Percentiles rank a stretch among this genome's conserved stretches.
Evolutionary conservation across 1,140 invertebrate species (phyloP).

Genomic region (Bombus turneri): DNA sequence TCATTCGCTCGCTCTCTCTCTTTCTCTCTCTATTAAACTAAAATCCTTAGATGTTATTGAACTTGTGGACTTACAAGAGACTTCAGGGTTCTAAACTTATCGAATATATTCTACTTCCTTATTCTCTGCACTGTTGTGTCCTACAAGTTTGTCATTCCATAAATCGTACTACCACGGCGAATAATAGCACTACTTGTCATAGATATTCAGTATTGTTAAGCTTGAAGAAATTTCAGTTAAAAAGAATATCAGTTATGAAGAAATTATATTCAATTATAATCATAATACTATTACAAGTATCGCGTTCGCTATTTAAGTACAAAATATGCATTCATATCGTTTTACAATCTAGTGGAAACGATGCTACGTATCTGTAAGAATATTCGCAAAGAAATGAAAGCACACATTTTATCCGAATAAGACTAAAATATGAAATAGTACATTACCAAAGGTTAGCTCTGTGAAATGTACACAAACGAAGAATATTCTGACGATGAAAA

Average conservation of each 20-base stretch:
- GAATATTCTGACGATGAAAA: not conserved
- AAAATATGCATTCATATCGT: no score
- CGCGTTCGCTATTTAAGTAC: no score
- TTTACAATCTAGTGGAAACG: not conserved
- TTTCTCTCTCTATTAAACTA: not conserved
- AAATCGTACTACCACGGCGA: not conserved
- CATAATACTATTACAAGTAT: not conserved
- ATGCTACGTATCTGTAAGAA: not conserved
- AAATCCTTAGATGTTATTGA: constrained; percentile 18
- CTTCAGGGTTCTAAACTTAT: constrained; percentile 13
- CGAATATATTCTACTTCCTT: constrained; percentile 23
- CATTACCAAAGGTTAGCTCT: not conserved
- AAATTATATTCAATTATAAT: not conserved
- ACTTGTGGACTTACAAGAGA: constrained; percentile 8
- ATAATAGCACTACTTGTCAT: not conserved
- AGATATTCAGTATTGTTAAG: not conserved
- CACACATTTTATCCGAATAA: not conserved
- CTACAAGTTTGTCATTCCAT: not conserved
- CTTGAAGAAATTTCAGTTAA: not conserved
- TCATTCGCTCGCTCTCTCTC: no score
- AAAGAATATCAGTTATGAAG: not conserved
- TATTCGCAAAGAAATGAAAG: not conserved
- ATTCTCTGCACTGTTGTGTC: not conserved
- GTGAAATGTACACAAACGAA: not conserved
- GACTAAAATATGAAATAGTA: not conserved